These are phyloP conservation scores for Scrobipalpa costella DNA, from an alignment of 2,888 invertebrate species.

Conservation along the genomic window DNA sequence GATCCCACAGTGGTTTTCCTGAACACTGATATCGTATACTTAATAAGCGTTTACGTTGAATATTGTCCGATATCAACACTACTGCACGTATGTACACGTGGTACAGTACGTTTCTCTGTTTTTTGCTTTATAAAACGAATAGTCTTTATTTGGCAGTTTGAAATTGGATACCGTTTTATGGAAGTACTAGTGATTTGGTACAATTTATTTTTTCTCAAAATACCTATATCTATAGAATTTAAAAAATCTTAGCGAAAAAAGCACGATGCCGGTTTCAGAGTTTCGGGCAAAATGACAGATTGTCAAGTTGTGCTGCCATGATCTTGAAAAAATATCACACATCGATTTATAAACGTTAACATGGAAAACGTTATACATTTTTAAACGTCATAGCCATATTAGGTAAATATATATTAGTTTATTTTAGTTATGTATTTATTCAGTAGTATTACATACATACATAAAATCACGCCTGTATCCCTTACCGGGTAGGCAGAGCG, in stretches of 20 bases:
- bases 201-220: slow-evolving; percentile 9
- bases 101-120: slow-evolving; percentile 28
- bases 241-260: not conserved
- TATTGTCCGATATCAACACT: slow-evolving; percentile 19
- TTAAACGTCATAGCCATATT: too few relatives aligned
- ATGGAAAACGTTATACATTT: too few relatives aligned
- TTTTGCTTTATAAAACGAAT: not conserved
- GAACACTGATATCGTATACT: slow-evolving; percentile 19
- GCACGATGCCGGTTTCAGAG: slow-evolving; percentile 13
- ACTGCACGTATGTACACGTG: slow-evolving; percentile 38
- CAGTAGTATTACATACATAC: too few relatives aligned
- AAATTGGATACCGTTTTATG: not conserved
- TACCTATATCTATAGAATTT: slow-evolving; percentile 16
- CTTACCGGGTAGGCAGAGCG: too few relatives aligned
- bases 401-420: too few relatives aligned
- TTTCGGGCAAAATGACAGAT: slow-evolving; percentile 22
- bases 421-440: too few relatives aligned
- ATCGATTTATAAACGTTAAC: not conserved
- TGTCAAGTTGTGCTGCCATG: slow-evolving; percentile 12
- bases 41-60: slow-evolving; percentile 9
- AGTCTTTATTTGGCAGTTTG: slow-evolving; percentile 11
- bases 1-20: too few relatives aligned
- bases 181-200: slow-evolving; percentile 2
- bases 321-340: not conserved
- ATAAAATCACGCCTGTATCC: too few relatives aligned